Percentiles rank a stretch among this genome's conserved stretches.
These are phyloP conservation scores for Agrochola circellaris DNA, from an alignment of 2,888 invertebrate species.

Conservation along the genomic window DNA sequence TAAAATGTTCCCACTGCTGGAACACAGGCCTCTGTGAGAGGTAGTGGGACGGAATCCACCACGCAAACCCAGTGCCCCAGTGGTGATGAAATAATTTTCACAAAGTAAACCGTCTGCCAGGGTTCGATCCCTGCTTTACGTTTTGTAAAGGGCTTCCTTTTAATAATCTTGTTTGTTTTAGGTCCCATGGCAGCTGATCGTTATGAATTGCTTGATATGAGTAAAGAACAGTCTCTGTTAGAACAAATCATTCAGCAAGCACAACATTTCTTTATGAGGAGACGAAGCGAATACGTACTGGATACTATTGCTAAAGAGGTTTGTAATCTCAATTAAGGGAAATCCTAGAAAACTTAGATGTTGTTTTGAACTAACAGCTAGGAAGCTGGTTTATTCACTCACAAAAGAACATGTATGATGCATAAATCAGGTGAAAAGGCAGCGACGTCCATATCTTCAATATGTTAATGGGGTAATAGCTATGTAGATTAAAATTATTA, in stretches of 20 bases:
- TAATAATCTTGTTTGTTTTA: slow-evolving; percentile 64
- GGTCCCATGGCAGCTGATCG: slow-evolving; percentile 97
- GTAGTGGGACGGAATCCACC: no score
- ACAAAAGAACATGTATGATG: background rate
- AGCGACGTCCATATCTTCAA: background rate
- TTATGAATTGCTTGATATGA: slow-evolving; percentile 96
- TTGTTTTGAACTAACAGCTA: background rate
- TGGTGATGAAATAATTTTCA: no score
- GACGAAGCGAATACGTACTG: slow-evolving; percentile 97
- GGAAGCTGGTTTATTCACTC: background rate
- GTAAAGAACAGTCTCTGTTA: slow-evolving; percentile 96
- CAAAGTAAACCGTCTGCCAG: no score
- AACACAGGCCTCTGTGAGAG: no score
- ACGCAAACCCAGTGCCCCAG: no score
- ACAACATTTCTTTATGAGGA: slow-evolving; percentile 97
- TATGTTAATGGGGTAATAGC: background rate
- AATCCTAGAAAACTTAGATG: background rate
- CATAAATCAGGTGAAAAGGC: background rate
- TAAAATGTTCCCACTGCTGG: no score
- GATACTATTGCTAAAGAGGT: slow-evolving; percentile 97
- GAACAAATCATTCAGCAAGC: slow-evolving; percentile 99
- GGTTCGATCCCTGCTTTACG: no score
- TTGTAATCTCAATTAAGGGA: slow-evolving; percentile 12
- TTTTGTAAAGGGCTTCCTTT: background rate
- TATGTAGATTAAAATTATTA: background rate